Evolutionary conservation across 2,797 vertebrate species (phyloP), one percentile per base, ranked within the genome.

Genomic region (Nyctalus aviator): DNA sequence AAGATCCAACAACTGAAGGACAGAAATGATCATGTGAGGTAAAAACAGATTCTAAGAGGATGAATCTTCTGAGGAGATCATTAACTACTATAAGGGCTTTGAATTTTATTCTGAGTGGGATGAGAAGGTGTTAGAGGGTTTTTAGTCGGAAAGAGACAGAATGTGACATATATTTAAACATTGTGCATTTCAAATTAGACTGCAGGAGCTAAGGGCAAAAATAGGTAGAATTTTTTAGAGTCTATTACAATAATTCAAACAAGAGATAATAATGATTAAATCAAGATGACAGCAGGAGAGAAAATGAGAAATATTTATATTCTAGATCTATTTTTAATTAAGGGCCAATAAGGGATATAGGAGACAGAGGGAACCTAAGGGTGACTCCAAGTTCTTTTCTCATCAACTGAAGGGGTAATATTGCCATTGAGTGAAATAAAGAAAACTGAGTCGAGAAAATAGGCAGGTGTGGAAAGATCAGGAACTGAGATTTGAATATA

Each of bases 271-370:
- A 2, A 20, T 59, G 55, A 90, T 4, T 72, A 35, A 57, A 77
- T 1, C 6, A 91, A 83, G 21, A 93, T 12, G 9, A 15, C 18
- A 44, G 14, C 25, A 86, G 14, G 37, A 7, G 25, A 76, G 48
- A 90, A 93, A 87, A 17, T 64, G 13, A 90, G 62, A 95, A 32
- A 79, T 84, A 17, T 41, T 76, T 79, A 25, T 55, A 12, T 48
- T n/a, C 66, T 59, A 17, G 13, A 23, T 93, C 0, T n/a, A 88
- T 53, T 90, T 92, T 68, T 37, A 81, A 48, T 32, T 25, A 78
- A 84, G 8, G 27, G 6, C 21, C 9, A 64, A 53, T 1, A 69
- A 4, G 10, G 0, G 7, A n/a, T 15, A 6, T 21, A 53, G 69
- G 20, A 90, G 27, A 48, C 6, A 95, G 9, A 81, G 3, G 46